Evolutionary conservation across 2,113 vertebrate species (phyloP), one percentile per base, ranked within the genome.

Genomic region (Microtus ochrogaster): DNA sequence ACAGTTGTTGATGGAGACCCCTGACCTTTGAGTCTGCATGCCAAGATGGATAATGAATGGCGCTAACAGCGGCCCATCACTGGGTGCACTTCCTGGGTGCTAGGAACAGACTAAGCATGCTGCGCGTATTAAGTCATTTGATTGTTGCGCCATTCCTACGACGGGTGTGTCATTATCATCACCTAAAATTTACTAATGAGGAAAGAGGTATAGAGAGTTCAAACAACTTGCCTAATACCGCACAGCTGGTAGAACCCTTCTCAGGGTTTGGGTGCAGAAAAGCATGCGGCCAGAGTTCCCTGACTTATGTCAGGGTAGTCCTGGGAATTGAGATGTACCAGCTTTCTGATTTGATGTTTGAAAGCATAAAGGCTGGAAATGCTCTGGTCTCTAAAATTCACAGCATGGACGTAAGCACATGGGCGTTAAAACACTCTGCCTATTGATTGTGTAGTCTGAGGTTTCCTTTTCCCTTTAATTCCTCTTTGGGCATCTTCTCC

Each of bases 161-260:
- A 94, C 63, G 83, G 33, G 49, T 73, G 36, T 39, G 22, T 58
- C 22, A 86, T 92, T 52, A 70, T 58, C 94, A 82, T 66, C 72
- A 74, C 63, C 78, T 58, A 70, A 91, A 96, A 72, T 73, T 94
- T 70, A 79, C 76, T 94, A 49, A 41, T 81, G 92, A 90, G 84
- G 41, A 96, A 90, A 77, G 13, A 88, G 41, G 79, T 3, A 6
- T 16, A 22, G 66, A 94, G 82, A 84, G 22, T 65, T 93, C 47
- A 87, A 44, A 65, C 14, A 74, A 87, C 55, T 93, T 88, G 68
- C 55, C 36, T 24, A 41, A 70, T 26, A 70, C 66, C 76, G 52
- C 94, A 77, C 16, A 95, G 82, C 85, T 41, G 33, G 6, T 44
- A 24, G 87, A 61, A 82, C 16, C 11, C 7, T 65, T 55, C 68